phyloP scores from a whole-genome alignment of 2,888 invertebrate genomes.

The Eupeodes latifasciatus region DNA sequence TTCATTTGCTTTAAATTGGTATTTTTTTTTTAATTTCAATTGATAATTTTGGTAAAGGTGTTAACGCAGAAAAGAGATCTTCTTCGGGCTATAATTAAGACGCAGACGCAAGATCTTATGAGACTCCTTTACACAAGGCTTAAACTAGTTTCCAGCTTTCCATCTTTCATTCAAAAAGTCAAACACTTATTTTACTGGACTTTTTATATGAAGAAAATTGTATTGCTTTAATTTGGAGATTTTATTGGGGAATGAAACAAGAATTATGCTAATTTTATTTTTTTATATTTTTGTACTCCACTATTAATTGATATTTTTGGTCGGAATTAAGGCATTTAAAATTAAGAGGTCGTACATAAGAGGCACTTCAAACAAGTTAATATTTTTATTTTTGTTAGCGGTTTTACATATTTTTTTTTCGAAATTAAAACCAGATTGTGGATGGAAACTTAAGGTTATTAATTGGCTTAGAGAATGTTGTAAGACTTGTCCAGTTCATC shows the following conservation, averaged over 20 bases:
- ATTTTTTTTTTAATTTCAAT: too few relatives aligned
- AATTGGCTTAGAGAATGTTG: background rate
- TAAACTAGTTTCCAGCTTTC: too few relatives aligned
- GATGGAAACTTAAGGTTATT: background rate
- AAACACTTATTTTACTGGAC: too few relatives aligned
- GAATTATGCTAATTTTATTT: background rate
- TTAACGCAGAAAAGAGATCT: too few relatives aligned
- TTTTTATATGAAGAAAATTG: conserved; percentile 2
- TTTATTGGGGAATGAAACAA: background rate
- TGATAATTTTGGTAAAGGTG: too few relatives aligned
- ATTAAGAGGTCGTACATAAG: conserved; percentile 44
- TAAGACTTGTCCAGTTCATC: background rate
- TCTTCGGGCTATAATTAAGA: too few relatives aligned
- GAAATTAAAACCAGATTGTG: background rate
- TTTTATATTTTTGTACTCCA: conserved; percentile 20
- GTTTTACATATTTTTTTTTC: background rate
- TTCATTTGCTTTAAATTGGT: too few relatives aligned
- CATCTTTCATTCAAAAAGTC: too few relatives aligned
- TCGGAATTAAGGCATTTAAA: conserved; percentile 35
- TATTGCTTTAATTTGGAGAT: conserved; percentile 4
- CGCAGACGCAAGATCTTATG: too few relatives aligned
- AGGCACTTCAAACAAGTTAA: conserved; percentile 45
- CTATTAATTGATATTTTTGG: conserved; percentile 42
- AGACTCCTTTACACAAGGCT: too few relatives aligned
- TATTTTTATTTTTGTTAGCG: background rate